These are phyloP conservation scores for Phoxinus dragarum DNA, from an alignment of 2,797 vertebrate species.

Conservation along the genomic window DNA sequence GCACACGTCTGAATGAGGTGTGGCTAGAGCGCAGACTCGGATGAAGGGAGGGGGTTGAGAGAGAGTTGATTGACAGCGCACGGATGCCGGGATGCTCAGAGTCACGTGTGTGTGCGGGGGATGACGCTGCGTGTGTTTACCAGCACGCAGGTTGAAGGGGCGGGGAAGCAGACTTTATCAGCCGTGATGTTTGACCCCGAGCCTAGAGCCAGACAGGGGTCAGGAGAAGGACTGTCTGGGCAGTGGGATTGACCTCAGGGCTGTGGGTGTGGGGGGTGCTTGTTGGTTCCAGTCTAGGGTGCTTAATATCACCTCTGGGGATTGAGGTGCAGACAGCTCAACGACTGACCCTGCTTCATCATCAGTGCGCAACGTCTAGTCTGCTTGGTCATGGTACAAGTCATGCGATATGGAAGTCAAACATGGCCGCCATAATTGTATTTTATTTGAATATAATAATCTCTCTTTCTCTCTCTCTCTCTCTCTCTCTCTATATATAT, in stretches of 20 bases:
- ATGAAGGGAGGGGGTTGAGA: conserved; percentile 23
- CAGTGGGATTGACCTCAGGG: conserved; percentile 73
- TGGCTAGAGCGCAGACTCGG: conserved; percentile 18
- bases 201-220: conserved; percentile 80
- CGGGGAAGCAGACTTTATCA: conserved; percentile 70
- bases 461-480: too few species aligned
- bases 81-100: conserved; percentile 23
- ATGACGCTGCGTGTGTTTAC: conserved; percentile 50
- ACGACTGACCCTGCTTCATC: conserved; percentile 69
- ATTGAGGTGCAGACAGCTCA: conserved; percentile 81
- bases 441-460: not conserved
- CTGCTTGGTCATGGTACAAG: conserved; percentile 79
- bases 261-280: conserved; percentile 65
- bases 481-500: not conserved
- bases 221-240: conserved; percentile 82
- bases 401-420: conserved; percentile 60
- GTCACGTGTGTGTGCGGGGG: not conserved
- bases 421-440: not conserved
- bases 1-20: conserved; percentile 19
- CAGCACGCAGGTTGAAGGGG: conserved; percentile 49
- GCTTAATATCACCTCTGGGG: conserved; percentile 83
- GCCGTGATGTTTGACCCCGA: conserved; percentile 72
- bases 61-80: conserved; percentile 43
- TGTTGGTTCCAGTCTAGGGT: conserved; percentile 64
- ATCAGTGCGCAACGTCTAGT: conserved; percentile 52